Evolutionary conservation across 2,113 vertebrate species (phyloP).

Genomic region (Merops nubicus): DNA sequence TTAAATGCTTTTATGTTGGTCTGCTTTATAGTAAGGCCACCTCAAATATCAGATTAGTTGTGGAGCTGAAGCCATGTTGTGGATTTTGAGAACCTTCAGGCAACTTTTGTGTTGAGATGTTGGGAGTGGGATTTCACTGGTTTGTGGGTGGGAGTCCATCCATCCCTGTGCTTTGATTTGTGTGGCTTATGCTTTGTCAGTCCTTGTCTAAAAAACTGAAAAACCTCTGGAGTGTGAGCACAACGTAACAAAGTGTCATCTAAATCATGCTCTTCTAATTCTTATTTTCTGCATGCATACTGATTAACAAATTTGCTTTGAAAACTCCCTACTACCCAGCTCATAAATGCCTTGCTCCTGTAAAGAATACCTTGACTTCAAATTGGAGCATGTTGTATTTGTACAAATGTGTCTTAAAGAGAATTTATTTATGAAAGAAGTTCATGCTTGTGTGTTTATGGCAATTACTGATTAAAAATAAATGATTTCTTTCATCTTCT

Average conservation of each 20-base stretch:
- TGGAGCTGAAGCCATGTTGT: neutral
- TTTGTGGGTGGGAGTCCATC: fast-evolving
- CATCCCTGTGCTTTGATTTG: neutral
- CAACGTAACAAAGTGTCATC: neutral
- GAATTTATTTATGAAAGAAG: neutral
- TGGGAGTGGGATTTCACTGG: neutral
- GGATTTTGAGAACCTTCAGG: neutral
- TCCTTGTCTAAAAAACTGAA: neutral
- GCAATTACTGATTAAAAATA: neutral
- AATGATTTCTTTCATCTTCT: neutral
- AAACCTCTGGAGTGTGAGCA: neutral
- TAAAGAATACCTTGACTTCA: neutral
- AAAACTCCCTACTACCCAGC: neutral
- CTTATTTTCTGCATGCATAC: neutral
- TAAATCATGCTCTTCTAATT: neutral
- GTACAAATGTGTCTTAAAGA: neutral
- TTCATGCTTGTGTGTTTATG: neutral
- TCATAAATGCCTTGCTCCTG: neutral
- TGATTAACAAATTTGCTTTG: neutral
- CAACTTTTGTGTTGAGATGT: neutral
- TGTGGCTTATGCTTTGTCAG: neutral
- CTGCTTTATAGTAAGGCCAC: neutral
- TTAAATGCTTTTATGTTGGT: neutral
- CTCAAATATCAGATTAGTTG: neutral
- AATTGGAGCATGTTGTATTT: neutral